A percentile compares a stretch with the other conserved stretches of the same genome.
phyloP scores from a whole-genome alignment of 2,113 vertebrate species.

The Phoxinus phoxinus region DNA sequence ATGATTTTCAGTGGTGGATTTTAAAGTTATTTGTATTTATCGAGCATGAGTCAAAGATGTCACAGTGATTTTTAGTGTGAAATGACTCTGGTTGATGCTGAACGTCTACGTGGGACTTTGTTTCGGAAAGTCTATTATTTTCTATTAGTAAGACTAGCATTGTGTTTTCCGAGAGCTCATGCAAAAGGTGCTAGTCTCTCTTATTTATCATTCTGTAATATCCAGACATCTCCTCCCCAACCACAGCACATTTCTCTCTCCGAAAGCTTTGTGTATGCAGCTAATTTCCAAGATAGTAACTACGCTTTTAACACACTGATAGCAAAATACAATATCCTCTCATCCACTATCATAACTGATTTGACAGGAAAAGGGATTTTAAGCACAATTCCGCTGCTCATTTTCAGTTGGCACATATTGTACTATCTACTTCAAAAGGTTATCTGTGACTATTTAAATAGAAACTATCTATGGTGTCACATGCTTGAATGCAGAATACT shows the following conservation, averaged over 20 bases:
- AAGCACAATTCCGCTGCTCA: constrained; percentile 99
- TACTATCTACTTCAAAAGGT: constrained; percentile 89
- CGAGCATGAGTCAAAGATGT: constrained; percentile 51
- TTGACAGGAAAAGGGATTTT: constrained; percentile 90
- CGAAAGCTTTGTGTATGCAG: constrained; percentile 88
- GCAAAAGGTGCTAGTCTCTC: constrained; percentile 82
- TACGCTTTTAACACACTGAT: constrained; percentile 91
- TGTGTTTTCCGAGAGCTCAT: constrained; percentile 82
- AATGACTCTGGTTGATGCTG: constrained; percentile 35
- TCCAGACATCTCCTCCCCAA: constrained; percentile 76
- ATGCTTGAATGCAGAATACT: constrained; percentile 94
- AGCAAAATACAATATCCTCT: constrained; percentile 80
- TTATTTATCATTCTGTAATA: constrained; percentile 76
- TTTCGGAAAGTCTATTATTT: constrained; percentile 79
- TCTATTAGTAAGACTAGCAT: constrained; percentile 82
- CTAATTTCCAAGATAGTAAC: constrained; percentile 91
- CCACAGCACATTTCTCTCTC: constrained; percentile 80
- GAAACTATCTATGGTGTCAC: constrained; percentile 90
- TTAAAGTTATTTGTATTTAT: constrained; percentile 51
- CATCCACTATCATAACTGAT: constrained; percentile 88
- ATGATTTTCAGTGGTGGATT: constrained; percentile 46
- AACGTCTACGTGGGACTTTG: constrained; percentile 53
- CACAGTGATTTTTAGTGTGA: constrained; percentile 37
- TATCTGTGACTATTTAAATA: constrained; percentile 95
- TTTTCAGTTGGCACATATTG: constrained; percentile 87